phyloP scores from a whole-genome alignment of 2,113 vertebrate genomes.

The Vulpes vulpes region DNA sequence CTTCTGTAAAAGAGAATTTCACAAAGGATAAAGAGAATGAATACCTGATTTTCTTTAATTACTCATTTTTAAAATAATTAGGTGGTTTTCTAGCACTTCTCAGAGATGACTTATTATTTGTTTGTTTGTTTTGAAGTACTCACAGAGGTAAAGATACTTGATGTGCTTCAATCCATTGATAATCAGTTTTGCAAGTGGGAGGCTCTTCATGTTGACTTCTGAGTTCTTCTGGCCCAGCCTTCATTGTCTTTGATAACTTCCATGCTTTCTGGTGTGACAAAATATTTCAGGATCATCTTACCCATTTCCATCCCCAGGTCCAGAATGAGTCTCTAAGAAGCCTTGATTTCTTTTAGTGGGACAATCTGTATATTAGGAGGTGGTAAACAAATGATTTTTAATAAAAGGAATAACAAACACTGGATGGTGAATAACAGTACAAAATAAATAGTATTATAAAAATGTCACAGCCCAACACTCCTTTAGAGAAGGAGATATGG shows the following conservation, averaged over 20 bases:
- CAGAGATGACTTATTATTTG: neutral
- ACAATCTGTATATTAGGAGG: neutral
- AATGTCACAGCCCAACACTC: neutral
- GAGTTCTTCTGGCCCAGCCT: neutral
- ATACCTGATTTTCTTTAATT: neutral
- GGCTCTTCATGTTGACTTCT: constrained; percentile 18
- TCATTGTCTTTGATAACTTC: neutral
- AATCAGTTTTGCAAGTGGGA: neutral
- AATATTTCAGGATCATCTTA: neutral
- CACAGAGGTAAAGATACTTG: neutral
- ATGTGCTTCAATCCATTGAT: constrained; percentile 10
- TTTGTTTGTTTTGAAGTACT: neutral
- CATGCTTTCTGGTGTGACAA: neutral
- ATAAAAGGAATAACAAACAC: neutral
- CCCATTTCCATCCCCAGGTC: neutral
- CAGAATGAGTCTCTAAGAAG: neutral
- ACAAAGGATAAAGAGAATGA: neutral
- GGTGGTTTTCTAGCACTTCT: constrained; percentile 32
- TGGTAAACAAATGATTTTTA: neutral
- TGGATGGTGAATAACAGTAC: neutral
- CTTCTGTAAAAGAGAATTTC: neutral
- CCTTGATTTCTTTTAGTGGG: neutral
- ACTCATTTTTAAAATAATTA: constrained; percentile 39
- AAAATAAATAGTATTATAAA: neutral
- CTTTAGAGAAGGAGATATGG: neutral